These are phyloP conservation scores for Melolontha melolontha DNA, from an alignment of 2,888 invertebrate species.

Conservation along the genomic window DNA sequence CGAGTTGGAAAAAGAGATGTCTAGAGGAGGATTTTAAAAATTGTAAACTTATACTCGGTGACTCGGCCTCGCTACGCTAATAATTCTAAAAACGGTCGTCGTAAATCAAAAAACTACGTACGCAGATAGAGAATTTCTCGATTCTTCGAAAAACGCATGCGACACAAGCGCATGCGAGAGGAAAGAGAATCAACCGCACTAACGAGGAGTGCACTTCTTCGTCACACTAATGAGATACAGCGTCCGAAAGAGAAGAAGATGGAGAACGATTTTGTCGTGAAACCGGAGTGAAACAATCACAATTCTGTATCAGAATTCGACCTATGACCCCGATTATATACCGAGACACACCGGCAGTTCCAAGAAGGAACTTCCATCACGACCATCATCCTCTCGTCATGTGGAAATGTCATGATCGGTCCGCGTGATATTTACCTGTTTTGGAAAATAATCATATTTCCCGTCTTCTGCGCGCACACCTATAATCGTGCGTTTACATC, in stretches of 20 bases:
- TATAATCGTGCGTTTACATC: no score
- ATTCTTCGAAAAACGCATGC: constrained; percentile 26
- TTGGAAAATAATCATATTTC: constrained; percentile 24
- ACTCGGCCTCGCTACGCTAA: constrained; percentile 15
- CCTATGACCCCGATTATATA: constrained; percentile 29
- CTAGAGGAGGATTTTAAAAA: neutral
- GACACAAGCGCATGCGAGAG: neutral
- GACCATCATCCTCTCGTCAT: neutral
- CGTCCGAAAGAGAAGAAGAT: no score
- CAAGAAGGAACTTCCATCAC: constrained; percentile 16
- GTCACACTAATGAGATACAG: neutral
- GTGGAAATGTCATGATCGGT: constrained; percentile 8
- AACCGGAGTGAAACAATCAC: constrained; percentile 22
- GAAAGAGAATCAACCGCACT: constrained; percentile 12
- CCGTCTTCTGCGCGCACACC: neutral
- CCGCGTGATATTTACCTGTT: constrained; percentile 32
- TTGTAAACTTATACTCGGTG: constrained; percentile 31
- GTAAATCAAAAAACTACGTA: constrained; percentile 33
- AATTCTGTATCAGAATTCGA: constrained; percentile 31
- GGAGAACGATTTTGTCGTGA: neutral
- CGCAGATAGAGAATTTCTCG: constrained; percentile 25
- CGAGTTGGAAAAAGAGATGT: neutral
- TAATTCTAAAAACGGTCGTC: constrained; percentile 34
- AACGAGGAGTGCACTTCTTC: constrained; percentile 6
- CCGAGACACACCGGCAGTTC: constrained; percentile 11